These are phyloP conservation scores for Tholera decimalis DNA, from an alignment of 2,888 invertebrate species.

Conservation along the genomic window DNA sequence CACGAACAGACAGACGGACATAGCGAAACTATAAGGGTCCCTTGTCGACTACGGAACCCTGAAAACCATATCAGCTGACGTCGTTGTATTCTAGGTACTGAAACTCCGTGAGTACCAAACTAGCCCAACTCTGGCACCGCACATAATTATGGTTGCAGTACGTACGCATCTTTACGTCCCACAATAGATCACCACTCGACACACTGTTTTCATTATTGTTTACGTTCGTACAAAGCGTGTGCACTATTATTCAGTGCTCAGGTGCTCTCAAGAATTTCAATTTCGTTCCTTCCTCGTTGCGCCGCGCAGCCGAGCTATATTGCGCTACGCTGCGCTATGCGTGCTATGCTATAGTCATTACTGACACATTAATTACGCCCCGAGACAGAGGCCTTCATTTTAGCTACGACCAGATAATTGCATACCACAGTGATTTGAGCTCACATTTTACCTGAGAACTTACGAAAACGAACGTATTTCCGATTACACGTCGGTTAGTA, in stretches of 20 bases:
- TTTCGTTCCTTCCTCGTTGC: conserved; percentile 1
- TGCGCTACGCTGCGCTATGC: background rate
- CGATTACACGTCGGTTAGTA: background rate
- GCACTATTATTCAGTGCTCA: background rate
- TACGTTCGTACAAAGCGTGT: background rate
- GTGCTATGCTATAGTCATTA: background rate
- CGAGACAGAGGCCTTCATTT: background rate
- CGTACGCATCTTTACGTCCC: too few relatives aligned
- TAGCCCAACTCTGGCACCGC: too few relatives aligned
- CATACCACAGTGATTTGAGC: conserved; percentile 19
- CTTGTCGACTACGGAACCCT: too few relatives aligned
- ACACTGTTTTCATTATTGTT: background rate
- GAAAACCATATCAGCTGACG: too few relatives aligned
- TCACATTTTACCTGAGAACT: background rate
- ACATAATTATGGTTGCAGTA: too few relatives aligned
- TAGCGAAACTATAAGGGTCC: too few relatives aligned
- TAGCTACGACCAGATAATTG: conserved; percentile 8
- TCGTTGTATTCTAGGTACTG: too few relatives aligned
- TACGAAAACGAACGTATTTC: background rate
- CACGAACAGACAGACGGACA: too few relatives aligned
- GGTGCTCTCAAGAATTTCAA: conserved; percentile 20
- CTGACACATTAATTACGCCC: conserved; percentile 25
- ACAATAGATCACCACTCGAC: background rate
- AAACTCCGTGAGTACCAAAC: background rate
- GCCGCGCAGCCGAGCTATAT: background rate